Evolutionary conservation across 2,888 invertebrate genomes (phyloP).

Genomic region (Synanthedon formicaeformis): DNA sequence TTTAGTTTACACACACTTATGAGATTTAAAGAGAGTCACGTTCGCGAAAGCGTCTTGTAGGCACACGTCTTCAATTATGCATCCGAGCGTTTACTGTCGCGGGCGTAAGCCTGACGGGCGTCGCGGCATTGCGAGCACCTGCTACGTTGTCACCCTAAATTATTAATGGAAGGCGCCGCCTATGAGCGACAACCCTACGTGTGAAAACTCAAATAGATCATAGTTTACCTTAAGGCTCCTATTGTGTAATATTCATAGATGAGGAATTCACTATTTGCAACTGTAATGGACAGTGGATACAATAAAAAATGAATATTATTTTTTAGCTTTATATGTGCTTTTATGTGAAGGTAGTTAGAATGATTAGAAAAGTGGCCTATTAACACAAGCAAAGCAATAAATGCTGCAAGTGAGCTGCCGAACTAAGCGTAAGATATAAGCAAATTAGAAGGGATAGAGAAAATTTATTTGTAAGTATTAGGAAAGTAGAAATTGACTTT

Average conservation of each 20-base stretch:
- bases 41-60: conserved; percentile 27
- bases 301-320: too few relatives aligned
- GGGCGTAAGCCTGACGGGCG: conserved; percentile 16
- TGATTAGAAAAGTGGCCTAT: too few relatives aligned
- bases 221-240: background rate
- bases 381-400: too few relatives aligned
- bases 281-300: too few relatives aligned
- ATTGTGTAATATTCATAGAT: background rate
- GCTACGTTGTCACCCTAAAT: conserved; percentile 53
- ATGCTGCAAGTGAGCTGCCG: too few relatives aligned
- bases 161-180: conserved; percentile 44
- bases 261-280: background rate
- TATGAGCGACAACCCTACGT: conserved; percentile 4
- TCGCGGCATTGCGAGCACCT: conserved; percentile 41
- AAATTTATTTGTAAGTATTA: too few relatives aligned
- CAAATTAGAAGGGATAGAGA: too few relatives aligned
- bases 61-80: conserved; percentile 62
- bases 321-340: too few relatives aligned
- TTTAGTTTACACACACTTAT: conserved; percentile 12
- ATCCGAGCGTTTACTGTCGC: conserved; percentile 54
- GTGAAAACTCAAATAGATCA: conserved; percentile 5
- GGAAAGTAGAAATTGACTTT: too few relatives aligned
- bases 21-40: conserved; percentile 27
- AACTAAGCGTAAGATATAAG: too few relatives aligned
- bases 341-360: too few relatives aligned